Percentiles rank a stretch among this genome's conserved stretches.
phyloP scores from a whole-genome alignment of 2,797 vertebrate genomes.

The Urophycis tenuis region DNA sequence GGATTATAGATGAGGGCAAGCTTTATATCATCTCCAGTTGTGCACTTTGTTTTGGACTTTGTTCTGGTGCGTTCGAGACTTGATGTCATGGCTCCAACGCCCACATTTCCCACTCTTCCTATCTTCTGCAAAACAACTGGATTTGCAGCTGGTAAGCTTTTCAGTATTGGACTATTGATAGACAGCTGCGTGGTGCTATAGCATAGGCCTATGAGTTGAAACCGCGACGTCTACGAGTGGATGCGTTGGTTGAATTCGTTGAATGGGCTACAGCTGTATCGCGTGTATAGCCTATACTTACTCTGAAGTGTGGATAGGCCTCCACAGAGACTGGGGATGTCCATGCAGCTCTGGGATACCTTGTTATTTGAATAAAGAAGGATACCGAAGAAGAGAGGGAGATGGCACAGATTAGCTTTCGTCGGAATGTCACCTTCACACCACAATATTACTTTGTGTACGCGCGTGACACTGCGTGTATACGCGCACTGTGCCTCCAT shows the following conservation, averaged over 20 bases:
- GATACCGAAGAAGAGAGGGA: not conserved
- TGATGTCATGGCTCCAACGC: slow-evolving; percentile 3
- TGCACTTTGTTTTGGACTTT: not conserved
- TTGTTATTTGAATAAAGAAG: slow-evolving; percentile 41
- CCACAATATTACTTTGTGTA: not conserved
- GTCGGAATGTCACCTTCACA: not conserved
- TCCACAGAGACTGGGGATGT: slow-evolving; percentile 63
- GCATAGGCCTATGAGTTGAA: not conserved
- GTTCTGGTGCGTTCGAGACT: not conserved
- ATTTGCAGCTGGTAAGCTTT: slow-evolving; percentile 1
- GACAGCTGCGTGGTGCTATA: not conserved
- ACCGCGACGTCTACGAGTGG: not conserved
- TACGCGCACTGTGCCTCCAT: not conserved
- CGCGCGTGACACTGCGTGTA: not conserved
- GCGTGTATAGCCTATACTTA: slow-evolving; percentile 61
- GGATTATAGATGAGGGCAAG: not conserved
- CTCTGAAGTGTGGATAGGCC: slow-evolving; percentile 67
- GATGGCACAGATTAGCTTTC: not conserved
- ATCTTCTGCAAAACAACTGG: not conserved
- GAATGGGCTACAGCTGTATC: not conserved
- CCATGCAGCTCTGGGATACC: slow-evolving; percentile 67
- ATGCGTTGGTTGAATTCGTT: not conserved
- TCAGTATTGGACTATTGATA: not conserved
- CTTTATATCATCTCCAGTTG: not conserved
- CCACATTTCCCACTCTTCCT: not conserved